Base-by-base conservation (phyloP, 2,797 vertebrate genomes). In the Ceyx erithaca region DNA sequence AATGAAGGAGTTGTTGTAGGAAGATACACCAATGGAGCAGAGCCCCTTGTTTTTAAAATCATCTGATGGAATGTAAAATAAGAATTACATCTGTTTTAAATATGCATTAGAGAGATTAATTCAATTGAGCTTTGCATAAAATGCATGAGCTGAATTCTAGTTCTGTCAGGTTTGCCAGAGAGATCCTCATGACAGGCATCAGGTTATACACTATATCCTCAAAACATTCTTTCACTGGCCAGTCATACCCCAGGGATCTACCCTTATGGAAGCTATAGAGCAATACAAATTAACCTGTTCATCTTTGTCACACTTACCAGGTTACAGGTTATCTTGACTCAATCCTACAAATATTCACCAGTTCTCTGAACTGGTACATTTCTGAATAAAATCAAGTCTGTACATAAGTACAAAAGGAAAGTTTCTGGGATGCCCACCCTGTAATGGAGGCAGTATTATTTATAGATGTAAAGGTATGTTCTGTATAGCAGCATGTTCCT, bases 161-260 rank as follows among this genome's bases (percentile, higher is more conserved):
- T 83, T 91, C 55, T 85, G 69, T 86, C 86, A 93, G n/a, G 68
- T 89, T 92, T 87, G 31, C 71, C 63, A 81, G 30, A 83, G 69
- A 81, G 33, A 54, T 78, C 59, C 51, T 83, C 52, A 41, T 83
- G 48, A 41, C 22, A 80, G 21, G 12, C 59, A 79, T 80, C 62
- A 66, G n/a, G 43, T 91, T 85, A 87, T 55, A 89, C 18, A 33
- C 81, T 75, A 87, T 58, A 52, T 80, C 72, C 89, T 78, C 73
- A 85, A 91, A 92, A 78, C 59, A 57, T 72, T 66, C 40, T 89
- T 85, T 85, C 62, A 45, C 43, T 69, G 23, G 43, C 11, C 30
- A 73, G 76, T 69, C 67, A 63, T 12, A 63, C 11, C 33, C 20
- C 10, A 55, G 62, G 45, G 80, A 83, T 48, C 25, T 85, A 68